A percentile compares a stretch with the other conserved stretches of the same genome.
Conservation (phyloP, 2,888 invertebrate genomes). For the Sceliomorpha sp. region DNA sequence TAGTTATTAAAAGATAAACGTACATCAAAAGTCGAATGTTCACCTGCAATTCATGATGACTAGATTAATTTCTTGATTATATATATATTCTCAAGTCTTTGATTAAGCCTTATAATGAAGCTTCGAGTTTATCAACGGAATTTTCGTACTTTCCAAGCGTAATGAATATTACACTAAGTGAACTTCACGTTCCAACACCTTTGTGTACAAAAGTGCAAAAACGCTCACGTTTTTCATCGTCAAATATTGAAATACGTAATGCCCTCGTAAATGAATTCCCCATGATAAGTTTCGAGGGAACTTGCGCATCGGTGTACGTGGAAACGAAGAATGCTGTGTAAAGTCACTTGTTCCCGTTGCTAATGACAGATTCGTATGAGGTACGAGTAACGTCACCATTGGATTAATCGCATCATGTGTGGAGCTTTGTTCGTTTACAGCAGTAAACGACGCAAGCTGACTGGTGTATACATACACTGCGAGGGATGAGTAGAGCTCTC, state of each 20-base stretch:
- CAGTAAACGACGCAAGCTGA: constrained; percentile 62
- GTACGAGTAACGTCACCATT: constrained; percentile 23
- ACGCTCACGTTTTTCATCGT: constrained; percentile 7
- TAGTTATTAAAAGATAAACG: too few species aligned
- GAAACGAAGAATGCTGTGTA: constrained; percentile 38
- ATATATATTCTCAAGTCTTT: too few species aligned
- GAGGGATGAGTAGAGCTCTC: constrained; percentile 70
- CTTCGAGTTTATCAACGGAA: too few species aligned
- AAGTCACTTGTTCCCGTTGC: constrained; percentile 48
- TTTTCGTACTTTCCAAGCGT: too few species aligned
- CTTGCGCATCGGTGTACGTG: constrained; percentile 27
- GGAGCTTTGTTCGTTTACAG: constrained; percentile 62
- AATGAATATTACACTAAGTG: too few species aligned
- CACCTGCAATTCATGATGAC: too few species aligned
- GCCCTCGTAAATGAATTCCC: neutral
- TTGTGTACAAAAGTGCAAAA: too few species aligned
- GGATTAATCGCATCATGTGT: constrained; percentile 59
- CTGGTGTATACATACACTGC: constrained; percentile 60
- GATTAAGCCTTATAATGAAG: too few species aligned
- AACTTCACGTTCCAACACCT: too few species aligned
- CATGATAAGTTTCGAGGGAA: constrained; percentile 20
- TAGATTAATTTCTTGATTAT: too few species aligned
- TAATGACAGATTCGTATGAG: constrained; percentile 54
- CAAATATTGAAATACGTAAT: constrained; percentile 6
- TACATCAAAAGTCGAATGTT: too few species aligned